Conservation (phyloP, 2,113 vertebrate genomes). For the Myotis lucifugus region DNA sequence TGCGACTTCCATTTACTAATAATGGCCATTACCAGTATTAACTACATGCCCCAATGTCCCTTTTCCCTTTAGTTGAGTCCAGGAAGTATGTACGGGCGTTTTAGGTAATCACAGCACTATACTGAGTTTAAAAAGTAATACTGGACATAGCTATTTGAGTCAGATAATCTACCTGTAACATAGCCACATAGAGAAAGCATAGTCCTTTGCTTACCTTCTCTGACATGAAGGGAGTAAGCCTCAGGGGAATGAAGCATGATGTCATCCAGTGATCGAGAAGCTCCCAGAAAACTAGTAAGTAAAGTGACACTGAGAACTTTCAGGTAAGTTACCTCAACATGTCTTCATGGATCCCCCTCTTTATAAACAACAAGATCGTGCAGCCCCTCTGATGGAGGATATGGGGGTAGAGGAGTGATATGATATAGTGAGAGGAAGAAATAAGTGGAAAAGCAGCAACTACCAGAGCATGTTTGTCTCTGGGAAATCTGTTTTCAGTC, state of each 20-base stretch:
- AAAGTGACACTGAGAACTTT: not conserved
- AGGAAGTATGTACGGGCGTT: not conserved
- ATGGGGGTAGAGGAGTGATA: not conserved
- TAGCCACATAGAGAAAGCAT: not conserved
- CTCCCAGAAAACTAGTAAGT: not conserved
- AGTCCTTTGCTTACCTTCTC: not conserved
- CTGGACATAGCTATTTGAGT: not conserved
- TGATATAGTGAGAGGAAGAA: not conserved
- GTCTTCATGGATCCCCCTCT: not conserved
- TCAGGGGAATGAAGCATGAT: not conserved
- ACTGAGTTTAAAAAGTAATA: not conserved
- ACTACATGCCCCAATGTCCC: not conserved
- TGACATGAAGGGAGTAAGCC: not conserved
- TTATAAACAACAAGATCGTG: not conserved
- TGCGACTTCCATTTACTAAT: not conserved
- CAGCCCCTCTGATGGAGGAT: rapidly evolving
- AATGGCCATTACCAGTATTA: not conserved
- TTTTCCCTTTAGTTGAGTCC: not conserved
- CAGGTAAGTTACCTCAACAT: not conserved
- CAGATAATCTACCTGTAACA: not conserved
- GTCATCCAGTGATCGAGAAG: not conserved
- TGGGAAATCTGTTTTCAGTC: slow-evolving; percentile 13
- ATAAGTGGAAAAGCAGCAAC: not conserved
- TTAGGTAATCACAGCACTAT: too few species aligned
- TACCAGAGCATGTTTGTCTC: not conserved